A percentile compares a stretch with the other conserved stretches of the same genome.
phyloP scores from a whole-genome alignment of 2,113 vertebrate genomes.

The Haemorhous mexicanus region DNA sequence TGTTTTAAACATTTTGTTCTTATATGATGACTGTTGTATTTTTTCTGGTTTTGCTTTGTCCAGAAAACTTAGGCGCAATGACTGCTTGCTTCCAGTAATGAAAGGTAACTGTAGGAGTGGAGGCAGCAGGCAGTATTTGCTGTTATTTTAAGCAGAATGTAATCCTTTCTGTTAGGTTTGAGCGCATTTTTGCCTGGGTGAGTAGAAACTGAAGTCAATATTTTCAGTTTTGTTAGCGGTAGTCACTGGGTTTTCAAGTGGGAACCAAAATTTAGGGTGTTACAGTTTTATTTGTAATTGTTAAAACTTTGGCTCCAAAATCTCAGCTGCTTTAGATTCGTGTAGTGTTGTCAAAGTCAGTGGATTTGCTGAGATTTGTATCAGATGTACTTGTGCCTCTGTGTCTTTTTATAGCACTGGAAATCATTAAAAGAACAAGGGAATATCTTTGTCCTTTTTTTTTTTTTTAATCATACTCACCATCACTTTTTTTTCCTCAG shows the following conservation, averaged over 20 bases:
- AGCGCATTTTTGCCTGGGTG: background rate
- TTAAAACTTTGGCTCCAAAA: background rate
- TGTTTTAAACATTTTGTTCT: background rate
- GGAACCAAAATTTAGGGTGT: background rate
- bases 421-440: constrained; percentile 29
- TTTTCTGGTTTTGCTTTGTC: background rate
- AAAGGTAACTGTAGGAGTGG: background rate
- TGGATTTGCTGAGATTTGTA: constrained; percentile 26
- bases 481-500: background rate
- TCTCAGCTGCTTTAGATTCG: background rate
- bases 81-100: background rate
- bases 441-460: background rate
- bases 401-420: background rate
- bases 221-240: background rate
- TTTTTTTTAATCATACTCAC: background rate
- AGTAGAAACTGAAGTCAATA: background rate
- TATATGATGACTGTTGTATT: background rate
- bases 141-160: background rate
- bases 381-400: background rate
- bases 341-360: background rate
- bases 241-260: background rate
- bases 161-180: background rate
- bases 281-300: background rate
- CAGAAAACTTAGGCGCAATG: background rate
- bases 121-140: background rate